Base-by-base conservation (phyloP, 2,888 invertebrate genomes). In the Drosophila nigritarsus region DNA sequence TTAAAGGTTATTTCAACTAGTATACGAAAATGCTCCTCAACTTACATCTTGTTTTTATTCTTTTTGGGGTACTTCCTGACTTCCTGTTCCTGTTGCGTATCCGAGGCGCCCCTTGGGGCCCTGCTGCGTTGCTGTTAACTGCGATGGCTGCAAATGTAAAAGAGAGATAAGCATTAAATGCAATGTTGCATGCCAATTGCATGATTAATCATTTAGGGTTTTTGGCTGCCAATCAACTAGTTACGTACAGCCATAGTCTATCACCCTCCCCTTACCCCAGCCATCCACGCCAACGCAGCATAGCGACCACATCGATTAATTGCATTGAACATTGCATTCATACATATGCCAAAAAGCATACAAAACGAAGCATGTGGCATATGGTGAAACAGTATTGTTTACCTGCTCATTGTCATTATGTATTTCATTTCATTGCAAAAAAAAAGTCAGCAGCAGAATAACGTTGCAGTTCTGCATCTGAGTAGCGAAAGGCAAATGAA, bases 81-180 rank as follows among this genome's bases (percentile, higher is more conserved):
- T 75, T 66, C 65, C 59, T 71, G 49, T 78, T 58, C 40, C 65
- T 65, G 74, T 65, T 67, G 72, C 53, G 49, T 91, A 90, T 91
- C 90, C 90, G 90, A 91, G 90, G 90, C 90, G 77, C 91, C 90
- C 91, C 74, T 72, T 55, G 67, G 90, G 92, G 87, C 82, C 87
- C 88, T 80, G 56, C 60, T 80, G 58, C 58, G 60, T 40, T 18
- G 71, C 78, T 79, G 91, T 87, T 91, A 91, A 83, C 91, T 91
- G 66, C 69, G 78, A 58, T 75, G 75, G n/a, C 90, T 90, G 80
- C 40, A 74, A 80, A 67, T 36, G 56, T 49, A 27, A 56, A 24
- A 73, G 49, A 49, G 42, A 62, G 55, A 40, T 24, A 45, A 32
- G n/a, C 7, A 76, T 64, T 64, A 30, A 42, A 61, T 15, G 6